Base-by-base conservation (phyloP, 2,113 vertebrate genomes). In the Choloepus hoffmanni region DNA sequence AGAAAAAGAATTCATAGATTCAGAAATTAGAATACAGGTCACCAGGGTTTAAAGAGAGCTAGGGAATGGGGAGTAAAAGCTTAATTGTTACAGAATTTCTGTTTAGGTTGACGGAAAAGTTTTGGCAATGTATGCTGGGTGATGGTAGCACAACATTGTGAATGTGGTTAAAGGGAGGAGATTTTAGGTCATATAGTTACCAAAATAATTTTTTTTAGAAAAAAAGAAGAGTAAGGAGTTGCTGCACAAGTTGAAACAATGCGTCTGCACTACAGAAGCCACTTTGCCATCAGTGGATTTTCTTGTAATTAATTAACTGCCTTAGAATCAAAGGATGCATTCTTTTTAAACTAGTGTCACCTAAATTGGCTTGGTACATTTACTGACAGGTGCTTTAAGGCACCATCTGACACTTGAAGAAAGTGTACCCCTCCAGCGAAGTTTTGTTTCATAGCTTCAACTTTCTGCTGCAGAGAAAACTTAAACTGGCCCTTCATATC, bases 321-420 rank as follows among this genome's bases (percentile, higher is more conserved):
- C 68, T 89, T 73, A 74, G 78, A 62, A 94, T 93, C 94, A 92
- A 95, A 94, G 95, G 63, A 92, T 76, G 36, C n/a, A 83, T 89
- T 76, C 36, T 94, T 87, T 65, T 92, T 89, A 86, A 76, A 83
- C 87, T 55, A 92, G 33, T 33, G 55, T 93, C 89, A 70, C 81
- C 89, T 93, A 74, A 96, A 90, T 40, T 94, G 67, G 65, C 55
- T 84, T 83, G 72, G 73, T 91, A 48, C 15, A 62, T 81, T 84
- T 86, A 73, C 86, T 84, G 68, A 83, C 68, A 74, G 21, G 58
- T 79, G 58, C 86, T 93, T 96, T 89, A 53, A 96, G 91, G 83
- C 83, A 93, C 48, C 43, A 28, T 74, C 84, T 85, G 92, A 92
- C 87, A 94, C 76, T n/a, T 87, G 62, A 91, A 95, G 90, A 91